Conservation (phyloP, 2,888 invertebrate genomes). For the Diarsia dahlii region DNA sequence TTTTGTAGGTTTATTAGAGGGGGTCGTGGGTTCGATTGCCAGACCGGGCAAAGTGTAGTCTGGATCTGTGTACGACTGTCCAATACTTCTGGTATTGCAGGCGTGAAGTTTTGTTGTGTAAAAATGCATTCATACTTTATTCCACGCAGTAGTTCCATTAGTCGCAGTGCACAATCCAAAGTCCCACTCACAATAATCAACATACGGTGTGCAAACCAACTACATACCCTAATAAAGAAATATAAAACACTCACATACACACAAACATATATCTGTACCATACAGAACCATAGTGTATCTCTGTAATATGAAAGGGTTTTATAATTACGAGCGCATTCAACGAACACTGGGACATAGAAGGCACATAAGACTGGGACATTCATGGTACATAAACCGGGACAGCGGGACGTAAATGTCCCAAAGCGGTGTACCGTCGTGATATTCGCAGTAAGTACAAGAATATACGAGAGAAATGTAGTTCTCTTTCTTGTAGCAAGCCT, state of each 20-base stretch:
- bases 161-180: background rate
- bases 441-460: constrained; percentile 39
- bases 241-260: background rate
- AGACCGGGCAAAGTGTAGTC: too few relatives aligned
- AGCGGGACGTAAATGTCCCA: constrained; percentile 39
- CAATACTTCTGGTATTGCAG: too few relatives aligned
- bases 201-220: background rate
- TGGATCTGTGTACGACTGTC: too few relatives aligned
- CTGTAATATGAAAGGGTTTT: constrained; percentile 49
- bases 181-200: background rate
- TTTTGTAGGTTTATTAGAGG: background rate
- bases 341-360: constrained; percentile 35
- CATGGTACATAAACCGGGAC: constrained; percentile 42
- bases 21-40: too few relatives aligned
- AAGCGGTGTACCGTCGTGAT: constrained; percentile 34
- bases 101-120: too few relatives aligned
- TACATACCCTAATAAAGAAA: background rate
- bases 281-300: constrained; percentile 28
- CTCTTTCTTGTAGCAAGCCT: constrained; percentile 11
- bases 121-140: background rate
- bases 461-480: constrained; percentile 29
- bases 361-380: constrained; percentile 38
- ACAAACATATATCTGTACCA: background rate
- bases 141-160: background rate
- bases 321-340: constrained; percentile 56